phyloP scores from a whole-genome alignment of 2,888 invertebrate genomes.

The Stenodera caucasica region DNA sequence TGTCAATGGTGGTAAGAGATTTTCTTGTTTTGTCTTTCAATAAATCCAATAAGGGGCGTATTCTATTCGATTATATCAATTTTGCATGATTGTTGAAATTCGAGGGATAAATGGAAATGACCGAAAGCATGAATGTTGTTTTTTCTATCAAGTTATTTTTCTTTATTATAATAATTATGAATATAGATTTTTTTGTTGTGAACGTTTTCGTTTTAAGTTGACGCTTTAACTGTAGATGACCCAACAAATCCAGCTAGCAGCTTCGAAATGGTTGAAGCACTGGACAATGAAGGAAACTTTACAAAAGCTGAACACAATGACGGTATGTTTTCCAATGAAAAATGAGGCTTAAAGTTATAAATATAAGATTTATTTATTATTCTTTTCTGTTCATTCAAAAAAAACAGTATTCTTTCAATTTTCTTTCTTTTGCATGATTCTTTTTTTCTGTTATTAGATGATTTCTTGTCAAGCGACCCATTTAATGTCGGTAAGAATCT shows the following conservation, averaged over 20 bases:
- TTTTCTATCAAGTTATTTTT: slow-evolving; percentile 28
- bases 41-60: slow-evolving; percentile 26
- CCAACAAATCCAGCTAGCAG: slow-evolving; percentile 62
- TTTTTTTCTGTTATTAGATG: slow-evolving; percentile 29
- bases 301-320: slow-evolving; percentile 36
- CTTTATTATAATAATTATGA: slow-evolving; percentile 20
- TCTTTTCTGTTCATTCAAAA: no score
- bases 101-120: no score
- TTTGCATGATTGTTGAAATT: slow-evolving; percentile 8
- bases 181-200: slow-evolving; percentile 26
- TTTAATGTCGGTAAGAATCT: slow-evolving; percentile 29
- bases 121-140: no score
- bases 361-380: no score
- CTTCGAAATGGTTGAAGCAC: slow-evolving; percentile 69
- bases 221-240: slow-evolving; percentile 54
- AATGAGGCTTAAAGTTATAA: no score
- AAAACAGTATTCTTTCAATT: neutral
- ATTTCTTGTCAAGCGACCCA: slow-evolving; percentile 23
- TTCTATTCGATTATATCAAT: neutral
- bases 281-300: slow-evolving; percentile 55
- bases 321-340: slow-evolving; percentile 40
- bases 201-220: slow-evolving; percentile 36
- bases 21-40: neutral
- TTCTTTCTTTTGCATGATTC: slow-evolving; percentile 10
- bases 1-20: slow-evolving; percentile 48